Evolutionary conservation across 2,113 vertebrate species (phyloP), one percentile per base, ranked within the genome.

Genomic region (Chionodraco myersi): DNA sequence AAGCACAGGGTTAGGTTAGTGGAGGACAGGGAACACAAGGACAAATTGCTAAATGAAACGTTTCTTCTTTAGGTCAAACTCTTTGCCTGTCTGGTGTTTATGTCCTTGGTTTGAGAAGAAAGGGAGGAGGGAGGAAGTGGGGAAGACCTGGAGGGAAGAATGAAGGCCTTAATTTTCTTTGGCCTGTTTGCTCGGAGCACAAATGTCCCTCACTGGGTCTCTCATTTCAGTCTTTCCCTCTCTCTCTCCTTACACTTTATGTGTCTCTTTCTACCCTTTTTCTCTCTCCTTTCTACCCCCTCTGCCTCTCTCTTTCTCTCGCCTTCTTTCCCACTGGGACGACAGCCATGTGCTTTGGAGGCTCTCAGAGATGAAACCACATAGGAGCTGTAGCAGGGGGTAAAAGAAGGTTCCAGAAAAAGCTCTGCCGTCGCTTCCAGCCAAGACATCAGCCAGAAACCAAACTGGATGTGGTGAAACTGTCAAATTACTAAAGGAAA

Each of bases 391-490:
- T 89, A 91, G 92, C 92, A 91, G 91, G 93, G 93, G 92, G 89
- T 82, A 93, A 84, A 82, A 83, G 84, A 80, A 86, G 76, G 83
- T 88, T 94, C 93, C 92, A 94, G 92, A 95, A 94, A 94, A 94
- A 94, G 90, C 88, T 78, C 54, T 83, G 88, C 76, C 48, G 86
- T 82, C 66, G 60, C 85, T 90, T 72, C 66, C 58, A 86, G 90
- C 92, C 92, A 93, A 92, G 84, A 91, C 91, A 92, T 90, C 89
- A 84, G 91, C 89, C 86, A 91, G 90, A 93, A 95, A 94, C 93
- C 94, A 92, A 93, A 94, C 91, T 95, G 95, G 94, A 95, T 95
- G 95, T 95, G 95, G 95, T 95, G 88, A 92, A 94, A 90, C 94
- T 93, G 93, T 94, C 94, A 95, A 95, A 95, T 95, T 94, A 94